A percentile compares a stretch with the other conserved stretches of the same genome.
Conservation (phyloP, 2,888 invertebrate genomes). For the Hydropsyche betteni region DNA sequence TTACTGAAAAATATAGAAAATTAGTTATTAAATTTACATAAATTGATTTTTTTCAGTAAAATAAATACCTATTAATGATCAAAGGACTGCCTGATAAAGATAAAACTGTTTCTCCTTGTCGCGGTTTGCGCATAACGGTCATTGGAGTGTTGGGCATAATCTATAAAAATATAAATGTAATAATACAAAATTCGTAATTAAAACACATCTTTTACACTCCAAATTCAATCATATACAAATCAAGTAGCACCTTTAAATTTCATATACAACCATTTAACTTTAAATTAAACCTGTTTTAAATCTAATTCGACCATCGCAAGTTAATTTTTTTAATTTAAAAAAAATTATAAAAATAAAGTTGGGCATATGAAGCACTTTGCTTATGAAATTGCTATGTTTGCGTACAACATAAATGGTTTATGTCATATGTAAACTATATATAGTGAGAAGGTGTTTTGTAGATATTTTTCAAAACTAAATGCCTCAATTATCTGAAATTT, state of each 20-base stretch:
- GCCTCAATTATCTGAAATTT: no score
- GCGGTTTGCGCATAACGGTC: conserved; percentile 69
- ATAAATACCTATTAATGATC: conserved; percentile 61
- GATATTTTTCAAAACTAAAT: no score
- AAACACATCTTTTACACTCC: no score
- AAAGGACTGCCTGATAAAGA: conserved; percentile 76
- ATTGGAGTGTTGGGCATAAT: conserved; percentile 70
- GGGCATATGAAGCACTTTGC: no score
- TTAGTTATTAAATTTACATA: neutral
- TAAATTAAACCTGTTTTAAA: neutral
- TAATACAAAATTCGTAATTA: conserved; percentile 4
- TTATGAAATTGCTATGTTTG: no score
- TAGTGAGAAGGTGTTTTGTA: no score
- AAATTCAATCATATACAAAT: neutral
- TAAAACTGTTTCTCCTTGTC: conserved; percentile 72
- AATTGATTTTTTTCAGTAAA: neutral
- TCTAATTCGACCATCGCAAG: no score
- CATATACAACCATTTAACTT: neutral
- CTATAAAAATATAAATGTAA: conserved; percentile 55
- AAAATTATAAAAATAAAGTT: no score
- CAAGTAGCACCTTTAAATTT: neutral
- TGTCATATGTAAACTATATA: no score
- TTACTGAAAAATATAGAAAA: conserved; percentile 55
- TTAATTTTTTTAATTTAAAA: no score
- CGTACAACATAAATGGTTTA: no score